Conservation (phyloP, 2,797 vertebrate species). For the Melanotaenia maccullochi region DNA sequence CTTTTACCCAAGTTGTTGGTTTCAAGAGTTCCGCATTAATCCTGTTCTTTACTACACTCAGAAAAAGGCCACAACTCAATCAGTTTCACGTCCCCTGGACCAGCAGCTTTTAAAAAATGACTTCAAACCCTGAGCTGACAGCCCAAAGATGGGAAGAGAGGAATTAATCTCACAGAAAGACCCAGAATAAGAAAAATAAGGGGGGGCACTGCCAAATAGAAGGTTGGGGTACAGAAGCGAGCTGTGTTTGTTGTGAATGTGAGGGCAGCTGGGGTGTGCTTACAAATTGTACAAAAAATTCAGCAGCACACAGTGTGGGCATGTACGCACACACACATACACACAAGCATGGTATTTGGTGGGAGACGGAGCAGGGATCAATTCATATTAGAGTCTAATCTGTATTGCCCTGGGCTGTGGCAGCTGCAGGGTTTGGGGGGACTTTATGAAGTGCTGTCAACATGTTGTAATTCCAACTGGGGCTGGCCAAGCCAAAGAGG, state of each 20-base stretch:
- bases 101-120: slow-evolving; percentile 74
- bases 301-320: slow-evolving; percentile 32
- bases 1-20: slow-evolving; percentile 40
- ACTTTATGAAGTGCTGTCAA: slow-evolving; percentile 77
- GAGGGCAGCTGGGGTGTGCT: slow-evolving; percentile 21
- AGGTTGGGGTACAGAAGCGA: slow-evolving; percentile 41
- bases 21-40: slow-evolving; percentile 77
- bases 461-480: slow-evolving; percentile 70
- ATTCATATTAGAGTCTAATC: slow-evolving; percentile 79
- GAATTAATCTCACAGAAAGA: slow-evolving; percentile 70
- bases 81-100: slow-evolving; percentile 69
- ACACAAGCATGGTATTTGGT: slow-evolving; percentile 40
- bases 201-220: slow-evolving; percentile 25
- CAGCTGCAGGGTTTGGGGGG: slow-evolving; percentile 50
- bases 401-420: slow-evolving; percentile 67
- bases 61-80: slow-evolving; percentile 68
- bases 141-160: slow-evolving; percentile 73
- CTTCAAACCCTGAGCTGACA: slow-evolving; percentile 72
- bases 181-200: slow-evolving; percentile 58
- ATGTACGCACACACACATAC: slow-evolving; percentile 16
- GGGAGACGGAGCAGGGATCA: slow-evolving; percentile 69
- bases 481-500: slow-evolving; percentile 41
- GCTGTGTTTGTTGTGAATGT: slow-evolving; percentile 43
- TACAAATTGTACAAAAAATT: slow-evolving; percentile 67
- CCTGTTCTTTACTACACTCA: slow-evolving; percentile 70